A percentile compares a stretch with the other conserved stretches of the same genome.
Conservation (phyloP, 2,113 vertebrate genomes). For the Tragelaphus scriptus region DNA sequence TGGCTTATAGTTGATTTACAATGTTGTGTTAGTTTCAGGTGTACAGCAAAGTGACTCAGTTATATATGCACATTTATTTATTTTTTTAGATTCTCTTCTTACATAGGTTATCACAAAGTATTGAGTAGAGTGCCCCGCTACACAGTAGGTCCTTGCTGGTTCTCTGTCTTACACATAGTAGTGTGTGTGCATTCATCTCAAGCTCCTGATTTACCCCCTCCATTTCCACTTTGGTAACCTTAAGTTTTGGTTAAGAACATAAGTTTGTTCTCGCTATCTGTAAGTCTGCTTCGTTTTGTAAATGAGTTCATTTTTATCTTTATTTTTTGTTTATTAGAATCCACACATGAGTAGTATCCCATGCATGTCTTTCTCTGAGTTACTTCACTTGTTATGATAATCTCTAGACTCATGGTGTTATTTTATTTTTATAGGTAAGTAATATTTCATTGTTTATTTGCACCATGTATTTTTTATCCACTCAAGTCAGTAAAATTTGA, state of each 20-base stretch:
- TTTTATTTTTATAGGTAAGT: not conserved
- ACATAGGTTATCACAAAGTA: not conserved
- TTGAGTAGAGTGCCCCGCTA: not conserved
- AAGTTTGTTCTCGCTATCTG: not conserved
- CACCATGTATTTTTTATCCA: not conserved
- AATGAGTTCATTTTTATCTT: not conserved
- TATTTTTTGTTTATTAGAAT: not conserved
- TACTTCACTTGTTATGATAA: not conserved
- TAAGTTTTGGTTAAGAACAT: not conserved
- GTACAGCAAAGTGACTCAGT: not conserved
- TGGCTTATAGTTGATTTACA: not conserved
- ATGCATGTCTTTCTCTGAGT: not conserved
- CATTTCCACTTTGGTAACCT: not conserved
- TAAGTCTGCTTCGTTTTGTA: not conserved
- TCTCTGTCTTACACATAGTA: not conserved
- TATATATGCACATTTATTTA: not conserved
- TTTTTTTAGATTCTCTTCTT: not conserved
- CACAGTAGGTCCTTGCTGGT: not conserved
- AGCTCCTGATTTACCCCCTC: not conserved
- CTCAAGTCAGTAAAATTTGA: not conserved
- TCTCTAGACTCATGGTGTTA: not conserved
- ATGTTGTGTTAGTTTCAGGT: not conserved
- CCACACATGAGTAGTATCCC: not conserved
- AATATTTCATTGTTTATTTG: not conserved
- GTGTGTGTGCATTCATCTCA: not conserved